These are phyloP conservation scores for Nomada flava DNA, from an alignment of 2,888 invertebrate species.

Conservation along the genomic window DNA sequence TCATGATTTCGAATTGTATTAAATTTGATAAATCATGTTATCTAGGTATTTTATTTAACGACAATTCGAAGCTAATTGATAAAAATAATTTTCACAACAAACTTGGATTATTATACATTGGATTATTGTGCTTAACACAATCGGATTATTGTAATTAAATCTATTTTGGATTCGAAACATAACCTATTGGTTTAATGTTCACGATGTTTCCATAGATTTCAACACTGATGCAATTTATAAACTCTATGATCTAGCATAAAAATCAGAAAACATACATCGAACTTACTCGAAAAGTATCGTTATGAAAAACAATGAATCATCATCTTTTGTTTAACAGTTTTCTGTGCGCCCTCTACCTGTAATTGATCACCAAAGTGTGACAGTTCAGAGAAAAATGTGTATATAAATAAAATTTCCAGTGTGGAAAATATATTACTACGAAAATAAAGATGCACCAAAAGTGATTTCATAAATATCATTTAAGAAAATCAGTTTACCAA, in stretches of 20 bases:
- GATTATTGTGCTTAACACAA: no score
- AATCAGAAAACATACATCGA: neutral
- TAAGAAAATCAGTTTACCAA: constrained; percentile 15
- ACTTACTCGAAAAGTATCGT: constrained; percentile 21
- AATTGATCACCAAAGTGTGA: constrained; percentile 24
- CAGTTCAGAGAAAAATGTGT: neutral
- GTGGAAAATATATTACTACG: neutral
- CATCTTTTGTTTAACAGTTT: constrained; percentile 35
- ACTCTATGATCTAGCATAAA: neutral
- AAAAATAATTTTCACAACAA: neutral
- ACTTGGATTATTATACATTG: neutral
- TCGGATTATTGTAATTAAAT: neutral
- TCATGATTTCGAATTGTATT: neutral
- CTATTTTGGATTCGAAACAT: neutral
- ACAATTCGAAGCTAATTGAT: neutral
- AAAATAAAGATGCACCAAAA: constrained; percentile 2
- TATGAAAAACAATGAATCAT: constrained; percentile 38
- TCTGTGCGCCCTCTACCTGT: constrained; percentile 41
- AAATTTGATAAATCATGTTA: neutral
- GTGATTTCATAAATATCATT: constrained; percentile 2
- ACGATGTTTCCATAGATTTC: neutral
- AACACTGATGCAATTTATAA: neutral
- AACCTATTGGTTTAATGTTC: constrained; percentile 1
- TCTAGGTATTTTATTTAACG: neutral
- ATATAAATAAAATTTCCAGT: constrained; percentile 27